Conservation (phyloP, 2,888 invertebrate species). For the Lycia hirtaria region DNA sequence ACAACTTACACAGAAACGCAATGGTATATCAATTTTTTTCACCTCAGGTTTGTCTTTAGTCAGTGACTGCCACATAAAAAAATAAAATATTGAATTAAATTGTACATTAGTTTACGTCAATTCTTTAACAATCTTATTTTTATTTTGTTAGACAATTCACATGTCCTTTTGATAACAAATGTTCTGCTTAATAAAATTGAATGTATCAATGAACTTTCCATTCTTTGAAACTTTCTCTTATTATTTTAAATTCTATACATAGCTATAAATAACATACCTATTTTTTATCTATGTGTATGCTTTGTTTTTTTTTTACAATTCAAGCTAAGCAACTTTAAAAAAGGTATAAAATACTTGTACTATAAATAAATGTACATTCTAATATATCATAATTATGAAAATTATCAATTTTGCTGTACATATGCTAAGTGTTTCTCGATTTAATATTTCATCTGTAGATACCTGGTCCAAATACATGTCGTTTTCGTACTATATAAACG, state of each 20-base stretch:
- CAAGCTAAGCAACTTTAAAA: not conserved
- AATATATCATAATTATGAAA: conserved; percentile 4
- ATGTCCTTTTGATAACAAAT: too few species aligned
- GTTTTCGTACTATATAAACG: conserved; percentile 43
- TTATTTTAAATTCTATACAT: too few species aligned
- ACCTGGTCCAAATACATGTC: conserved; percentile 58
- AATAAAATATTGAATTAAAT: too few species aligned
- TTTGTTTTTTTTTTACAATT: not conserved
- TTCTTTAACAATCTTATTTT: too few species aligned
- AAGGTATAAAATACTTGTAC: not conserved
- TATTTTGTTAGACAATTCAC: too few species aligned
- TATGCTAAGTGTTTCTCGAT: conserved; percentile 33
- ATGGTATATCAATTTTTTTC: too few species aligned
- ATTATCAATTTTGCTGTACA: conserved; percentile 59
- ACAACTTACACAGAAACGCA: not conserved
- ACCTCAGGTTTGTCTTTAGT: not conserved
- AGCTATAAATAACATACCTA: too few species aligned
- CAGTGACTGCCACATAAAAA: too few species aligned
- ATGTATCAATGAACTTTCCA: too few species aligned
- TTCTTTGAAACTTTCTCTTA: too few species aligned
- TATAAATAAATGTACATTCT: conserved; percentile 5
- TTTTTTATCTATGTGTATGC: not conserved
- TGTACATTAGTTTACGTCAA: too few species aligned
- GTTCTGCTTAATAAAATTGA: too few species aligned
- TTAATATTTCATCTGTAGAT: conserved; percentile 53